Conservation (phyloP, 2,888 invertebrate species). For the Stramonita haemastoma region DNA sequence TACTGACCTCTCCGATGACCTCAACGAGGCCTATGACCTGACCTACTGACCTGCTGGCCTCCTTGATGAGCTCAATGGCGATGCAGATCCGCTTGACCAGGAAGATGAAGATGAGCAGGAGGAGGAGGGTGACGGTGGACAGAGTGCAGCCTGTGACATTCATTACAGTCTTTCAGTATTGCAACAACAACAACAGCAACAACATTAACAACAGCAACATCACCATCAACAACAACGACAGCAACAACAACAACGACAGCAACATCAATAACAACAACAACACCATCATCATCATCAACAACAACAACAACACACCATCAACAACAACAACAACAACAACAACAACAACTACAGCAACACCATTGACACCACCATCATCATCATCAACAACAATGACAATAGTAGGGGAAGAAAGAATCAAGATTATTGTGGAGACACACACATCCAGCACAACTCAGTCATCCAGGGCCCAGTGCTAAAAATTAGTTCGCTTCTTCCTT, state of each 20-base stretch:
- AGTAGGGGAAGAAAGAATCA: too few relatives aligned
- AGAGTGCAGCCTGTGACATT: constrained; percentile 81
- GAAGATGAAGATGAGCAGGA: constrained; percentile 86
- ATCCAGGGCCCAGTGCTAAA: too few relatives aligned
- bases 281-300: neutral
- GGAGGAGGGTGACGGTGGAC: constrained; percentile 81
- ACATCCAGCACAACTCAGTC: too few relatives aligned
- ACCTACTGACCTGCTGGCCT: constrained; percentile 83
- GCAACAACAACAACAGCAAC: neutral
- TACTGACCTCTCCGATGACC: neutral
- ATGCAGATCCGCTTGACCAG: constrained; percentile 89
- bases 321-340: neutral
- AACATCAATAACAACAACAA: neutral
- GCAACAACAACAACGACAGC: neutral
- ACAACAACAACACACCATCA: neutral
- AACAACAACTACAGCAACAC: too few relatives aligned
- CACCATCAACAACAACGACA: neutral
- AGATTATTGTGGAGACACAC: too few relatives aligned
- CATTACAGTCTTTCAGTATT: neutral
- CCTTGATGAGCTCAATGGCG: constrained; percentile 93
- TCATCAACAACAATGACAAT: neutral
- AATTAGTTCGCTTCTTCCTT: too few relatives aligned
- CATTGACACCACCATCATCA: neutral
- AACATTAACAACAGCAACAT: neutral
- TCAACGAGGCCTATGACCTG: neutral